A percentile compares a stretch with the other conserved stretches of the same genome.
Conservation (phyloP, 1,140 invertebrate genomes). For the Drosophila tsacasi region DNA sequence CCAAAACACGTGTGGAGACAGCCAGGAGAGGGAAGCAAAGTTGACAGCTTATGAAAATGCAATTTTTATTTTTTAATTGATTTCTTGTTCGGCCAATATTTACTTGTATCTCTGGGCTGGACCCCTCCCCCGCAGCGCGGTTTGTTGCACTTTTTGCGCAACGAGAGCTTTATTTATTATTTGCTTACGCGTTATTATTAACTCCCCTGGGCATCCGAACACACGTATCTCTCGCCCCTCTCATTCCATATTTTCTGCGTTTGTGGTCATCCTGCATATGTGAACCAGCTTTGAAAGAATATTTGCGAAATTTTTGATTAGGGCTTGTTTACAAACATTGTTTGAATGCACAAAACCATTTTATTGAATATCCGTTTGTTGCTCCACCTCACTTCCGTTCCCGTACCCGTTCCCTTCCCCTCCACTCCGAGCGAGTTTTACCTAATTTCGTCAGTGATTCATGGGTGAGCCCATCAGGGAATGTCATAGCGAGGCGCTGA, state of each 20-base stretch:
- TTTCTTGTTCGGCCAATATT: constrained; percentile 75
- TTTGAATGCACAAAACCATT: constrained; percentile 44
- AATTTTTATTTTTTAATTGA: constrained; percentile 80
- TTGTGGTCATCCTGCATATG: constrained; percentile 13
- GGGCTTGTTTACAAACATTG: constrained; percentile 38
- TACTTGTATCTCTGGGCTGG: constrained; percentile 51
- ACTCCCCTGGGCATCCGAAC: constrained; percentile 39
- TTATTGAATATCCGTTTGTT: constrained; percentile 38
- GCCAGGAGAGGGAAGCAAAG: constrained; percentile 28
- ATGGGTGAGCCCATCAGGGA: constrained; percentile 20
- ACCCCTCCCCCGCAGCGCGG: neutral
- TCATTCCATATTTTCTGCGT: neutral
- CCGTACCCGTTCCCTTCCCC: neutral
- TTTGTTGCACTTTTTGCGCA: constrained; percentile 52
- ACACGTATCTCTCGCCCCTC: neutral
- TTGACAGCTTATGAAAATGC: constrained; percentile 80
- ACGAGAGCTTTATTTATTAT: constrained; percentile 63
- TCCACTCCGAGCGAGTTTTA: constrained; percentile 12
- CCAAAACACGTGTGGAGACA: constrained; percentile 66
- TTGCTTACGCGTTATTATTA: constrained; percentile 66
- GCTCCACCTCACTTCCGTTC: neutral
- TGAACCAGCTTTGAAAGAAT: constrained; percentile 31
- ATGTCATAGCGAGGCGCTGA: constrained; percentile 12
- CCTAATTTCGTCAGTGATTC: constrained; percentile 41
- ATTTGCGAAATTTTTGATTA: constrained; percentile 44